phyloP scores from a whole-genome alignment of 2,888 invertebrate genomes.

The Taphrorychus bicolor region DNA sequence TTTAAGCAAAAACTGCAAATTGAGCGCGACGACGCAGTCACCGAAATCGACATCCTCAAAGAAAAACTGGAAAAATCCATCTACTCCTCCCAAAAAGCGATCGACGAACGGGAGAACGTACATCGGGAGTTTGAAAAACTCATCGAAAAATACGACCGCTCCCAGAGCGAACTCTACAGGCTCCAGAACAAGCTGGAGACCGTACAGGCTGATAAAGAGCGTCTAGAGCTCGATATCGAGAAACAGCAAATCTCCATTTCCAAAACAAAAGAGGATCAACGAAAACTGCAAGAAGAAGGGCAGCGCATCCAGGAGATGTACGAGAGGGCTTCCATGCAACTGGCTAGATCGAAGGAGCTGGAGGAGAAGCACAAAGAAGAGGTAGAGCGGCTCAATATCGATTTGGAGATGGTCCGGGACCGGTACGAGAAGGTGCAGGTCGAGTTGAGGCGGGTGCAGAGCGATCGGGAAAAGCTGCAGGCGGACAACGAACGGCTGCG shows the following conservation, averaged over 20 bases:
- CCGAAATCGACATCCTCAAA: constrained; percentile 85
- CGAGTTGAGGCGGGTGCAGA: constrained; percentile 81
- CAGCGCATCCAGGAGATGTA: constrained; percentile 88
- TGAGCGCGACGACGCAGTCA: constrained; percentile 76
- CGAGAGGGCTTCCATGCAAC: constrained; percentile 84
- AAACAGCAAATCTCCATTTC: constrained; percentile 80
- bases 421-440: constrained; percentile 88
- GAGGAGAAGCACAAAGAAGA: constrained; percentile 92
- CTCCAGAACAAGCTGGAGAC: constrained; percentile 89
- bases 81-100: constrained; percentile 80
- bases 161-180: constrained; percentile 88
- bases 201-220: constrained; percentile 85
- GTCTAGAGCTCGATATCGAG: constrained; percentile 84
- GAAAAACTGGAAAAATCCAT: constrained; percentile 90
- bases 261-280: constrained; percentile 84
- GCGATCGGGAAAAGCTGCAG: constrained; percentile 84
- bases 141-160: constrained; percentile 89
- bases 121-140: constrained; percentile 93
- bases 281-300: constrained; percentile 87
- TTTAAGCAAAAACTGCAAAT: constrained; percentile 40
- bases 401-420: constrained; percentile 84
- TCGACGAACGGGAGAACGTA: constrained; percentile 86
- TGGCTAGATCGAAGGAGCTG: constrained; percentile 83
- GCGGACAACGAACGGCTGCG: constrained; percentile 85
- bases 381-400: constrained; percentile 76